These are phyloP conservation scores for Ditylenchus dipsaci DNA, from an alignment of 1,140 invertebrate species.

Conservation along the genomic window DNA sequence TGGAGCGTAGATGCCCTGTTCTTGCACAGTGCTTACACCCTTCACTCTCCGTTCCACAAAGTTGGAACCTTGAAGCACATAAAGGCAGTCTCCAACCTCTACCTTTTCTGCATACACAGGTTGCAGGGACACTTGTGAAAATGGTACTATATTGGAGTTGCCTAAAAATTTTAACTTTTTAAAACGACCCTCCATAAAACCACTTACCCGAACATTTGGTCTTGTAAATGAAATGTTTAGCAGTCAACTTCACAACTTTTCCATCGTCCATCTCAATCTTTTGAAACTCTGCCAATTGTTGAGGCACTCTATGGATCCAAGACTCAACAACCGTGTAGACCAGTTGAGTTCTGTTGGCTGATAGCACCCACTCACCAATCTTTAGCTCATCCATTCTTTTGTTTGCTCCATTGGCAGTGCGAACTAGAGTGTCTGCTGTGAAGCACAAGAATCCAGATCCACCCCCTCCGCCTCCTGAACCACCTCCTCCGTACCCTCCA, in stretches of 20 bases:
- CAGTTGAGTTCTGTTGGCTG: conserved; percentile 24
- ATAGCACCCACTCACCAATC: conserved; percentile 36
- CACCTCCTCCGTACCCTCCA: conserved; percentile 18
- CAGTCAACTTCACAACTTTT: conserved; percentile 33
- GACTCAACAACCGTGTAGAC: conserved; percentile 39
- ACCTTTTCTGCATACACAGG: conserved; percentile 41
- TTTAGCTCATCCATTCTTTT: conserved; percentile 43
- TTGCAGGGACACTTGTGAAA: conserved; percentile 10
- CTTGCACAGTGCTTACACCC: conserved; percentile 15
- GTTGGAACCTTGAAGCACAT: conserved; percentile 16
- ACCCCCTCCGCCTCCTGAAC: conserved; percentile 22
- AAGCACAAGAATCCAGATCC: conserved; percentile 37
- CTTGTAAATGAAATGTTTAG: conserved; percentile 45
- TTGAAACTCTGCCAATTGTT: conserved; percentile 31
- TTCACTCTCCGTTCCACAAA: conserved; percentile 24
- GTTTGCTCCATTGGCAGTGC: conserved; percentile 21
- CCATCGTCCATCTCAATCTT: conserved; percentile 36
- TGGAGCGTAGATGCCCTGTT: conserved; percentile 41
- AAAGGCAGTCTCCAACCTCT: conserved; percentile 35
- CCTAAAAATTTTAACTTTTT: conserved; percentile 7
- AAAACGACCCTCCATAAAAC: background rate
- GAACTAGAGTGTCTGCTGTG: conserved; percentile 37
- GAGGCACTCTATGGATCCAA: conserved; percentile 42
- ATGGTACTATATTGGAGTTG: background rate
- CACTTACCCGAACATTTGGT: conserved; percentile 29